Conservation (phyloP, 1,140 invertebrate species). For the Papilio machaon region DNA sequence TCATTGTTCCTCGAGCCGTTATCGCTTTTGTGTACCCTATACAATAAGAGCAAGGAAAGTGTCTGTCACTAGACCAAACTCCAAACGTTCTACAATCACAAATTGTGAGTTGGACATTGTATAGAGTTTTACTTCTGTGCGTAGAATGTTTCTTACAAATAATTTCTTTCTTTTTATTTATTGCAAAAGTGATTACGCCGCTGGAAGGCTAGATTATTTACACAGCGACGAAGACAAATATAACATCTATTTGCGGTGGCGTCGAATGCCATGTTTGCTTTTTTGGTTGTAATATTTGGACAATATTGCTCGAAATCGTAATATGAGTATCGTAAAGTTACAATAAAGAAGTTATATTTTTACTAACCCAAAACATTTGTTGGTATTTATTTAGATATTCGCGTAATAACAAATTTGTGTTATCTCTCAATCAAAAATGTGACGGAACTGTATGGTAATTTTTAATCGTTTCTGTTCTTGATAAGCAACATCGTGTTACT, state of each 20-base stretch:
- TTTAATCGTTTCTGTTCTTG: neutral
- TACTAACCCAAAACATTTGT: neutral
- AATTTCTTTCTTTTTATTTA: slow-evolving; percentile 25
- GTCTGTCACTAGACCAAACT: neutral
- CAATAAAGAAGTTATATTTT: slow-evolving; percentile 1
- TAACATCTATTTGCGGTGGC: slow-evolving; percentile 31
- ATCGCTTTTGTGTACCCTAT: neutral
- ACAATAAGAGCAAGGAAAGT: too few species aligned
- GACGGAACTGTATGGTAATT: neutral
- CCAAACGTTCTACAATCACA: neutral
- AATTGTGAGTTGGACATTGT: neutral
- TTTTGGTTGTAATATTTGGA: slow-evolving; percentile 37
- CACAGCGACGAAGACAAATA: slow-evolving; percentile 35
- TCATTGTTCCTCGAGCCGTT: neutral
- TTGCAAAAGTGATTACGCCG: slow-evolving; percentile 30
- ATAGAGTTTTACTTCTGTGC: neutral
- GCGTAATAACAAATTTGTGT: neutral
- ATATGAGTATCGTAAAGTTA: slow-evolving; percentile 25
- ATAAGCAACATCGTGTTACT: slow-evolving; percentile 37
- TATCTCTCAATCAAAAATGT: too few species aligned
- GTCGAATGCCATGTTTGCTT: slow-evolving; percentile 33
- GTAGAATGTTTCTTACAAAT: slow-evolving; percentile 7
- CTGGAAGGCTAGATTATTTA: slow-evolving; percentile 31
- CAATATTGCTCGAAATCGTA: slow-evolving; percentile 33
- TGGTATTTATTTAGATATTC: neutral